phyloP scores from a whole-genome alignment of 2,888 invertebrate genomes.

The Drosophila fungiperda region DNA sequence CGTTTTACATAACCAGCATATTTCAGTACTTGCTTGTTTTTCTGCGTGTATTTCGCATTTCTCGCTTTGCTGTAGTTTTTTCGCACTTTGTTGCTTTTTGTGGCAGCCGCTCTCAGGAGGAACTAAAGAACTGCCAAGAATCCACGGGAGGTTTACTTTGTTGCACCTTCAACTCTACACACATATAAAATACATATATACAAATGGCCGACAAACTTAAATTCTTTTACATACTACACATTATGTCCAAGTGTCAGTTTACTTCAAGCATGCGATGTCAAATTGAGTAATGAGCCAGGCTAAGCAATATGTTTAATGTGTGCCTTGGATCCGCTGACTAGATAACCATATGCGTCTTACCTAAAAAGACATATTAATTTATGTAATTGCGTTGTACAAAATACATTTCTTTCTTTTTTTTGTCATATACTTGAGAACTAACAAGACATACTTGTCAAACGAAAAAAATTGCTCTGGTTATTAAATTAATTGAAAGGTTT shows the following conservation, averaged over 20 bases:
- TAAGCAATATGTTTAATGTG: constrained; percentile 18
- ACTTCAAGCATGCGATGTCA: constrained; percentile 45
- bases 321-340: constrained; percentile 9
- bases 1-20: constrained; percentile 16
- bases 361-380: constrained; percentile 4
- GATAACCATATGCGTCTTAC: constrained; percentile 54
- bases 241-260: constrained; percentile 54
- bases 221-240: constrained; percentile 56
- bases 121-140: constrained; percentile 18
- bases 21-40: constrained; percentile 9
- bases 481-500: background rate
- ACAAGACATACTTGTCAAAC: background rate
- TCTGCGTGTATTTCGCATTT: constrained; percentile 10
- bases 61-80: constrained; percentile 47
- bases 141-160: constrained; percentile 29
- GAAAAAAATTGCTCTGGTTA: background rate
- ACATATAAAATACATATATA: constrained; percentile 2
- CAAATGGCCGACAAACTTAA: constrained; percentile 35
- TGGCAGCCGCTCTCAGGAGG: constrained; percentile 8
- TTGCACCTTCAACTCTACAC: constrained; percentile 28
- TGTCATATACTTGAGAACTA: background rate
- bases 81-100: constrained; percentile 62
- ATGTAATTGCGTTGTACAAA: constrained; percentile 17
- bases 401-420: background rate
- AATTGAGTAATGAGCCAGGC: constrained; percentile 42